Evolutionary conservation across 2,797 vertebrate genomes (phyloP).

Genomic region (Molossus alvarezi): DNA sequence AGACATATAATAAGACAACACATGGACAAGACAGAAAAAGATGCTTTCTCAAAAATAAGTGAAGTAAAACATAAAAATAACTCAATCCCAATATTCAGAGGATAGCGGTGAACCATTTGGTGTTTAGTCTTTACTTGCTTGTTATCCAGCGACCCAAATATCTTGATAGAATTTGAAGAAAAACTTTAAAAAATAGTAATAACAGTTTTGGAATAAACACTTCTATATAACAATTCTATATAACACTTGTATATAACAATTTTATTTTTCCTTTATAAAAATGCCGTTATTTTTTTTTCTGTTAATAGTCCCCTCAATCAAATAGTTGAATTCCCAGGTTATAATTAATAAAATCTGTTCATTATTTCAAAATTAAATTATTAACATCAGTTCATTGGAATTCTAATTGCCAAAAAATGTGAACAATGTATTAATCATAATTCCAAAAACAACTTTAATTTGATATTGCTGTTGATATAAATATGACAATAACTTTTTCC

Average conservation of each 20-base stretch:
- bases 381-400: conserved; percentile 85
- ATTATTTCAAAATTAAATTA: conserved; percentile 87
- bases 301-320: background rate
- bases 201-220: conserved; percentile 4
- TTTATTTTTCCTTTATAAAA: conserved; percentile 27
- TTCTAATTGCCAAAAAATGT: conserved; percentile 84
- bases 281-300: conserved; percentile 15
- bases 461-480: conserved; percentile 88
- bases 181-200: background rate
- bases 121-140: background rate
- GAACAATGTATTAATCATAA: conserved; percentile 83
- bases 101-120: background rate
- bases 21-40: background rate
- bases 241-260: background rate
- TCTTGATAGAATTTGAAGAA: background rate
- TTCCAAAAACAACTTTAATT: conserved; percentile 88
- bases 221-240: background rate
- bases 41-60: conserved; percentile 38
- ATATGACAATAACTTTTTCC: conserved; percentile 83
- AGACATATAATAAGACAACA: background rate
- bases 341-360: conserved; percentile 65
- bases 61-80: background rate
- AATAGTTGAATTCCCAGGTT: conserved; percentile 21
- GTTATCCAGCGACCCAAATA: background rate
- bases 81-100: background rate